Evolutionary conservation across 2,888 invertebrate species (phyloP).

Genomic region (Volucella inanis): DNA sequence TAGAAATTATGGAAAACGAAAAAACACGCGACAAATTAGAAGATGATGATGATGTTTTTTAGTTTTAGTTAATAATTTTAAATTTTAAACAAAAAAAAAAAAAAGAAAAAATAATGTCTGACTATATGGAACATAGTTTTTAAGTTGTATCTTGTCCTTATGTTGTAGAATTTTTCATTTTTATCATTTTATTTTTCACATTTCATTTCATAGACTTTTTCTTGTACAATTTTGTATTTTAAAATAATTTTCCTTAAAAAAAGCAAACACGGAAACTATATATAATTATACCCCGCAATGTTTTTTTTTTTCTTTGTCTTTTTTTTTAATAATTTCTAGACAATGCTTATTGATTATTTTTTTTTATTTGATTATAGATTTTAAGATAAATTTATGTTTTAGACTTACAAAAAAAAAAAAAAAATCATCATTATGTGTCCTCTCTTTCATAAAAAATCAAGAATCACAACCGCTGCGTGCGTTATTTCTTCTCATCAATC

Average conservation of each 20-base stretch:
- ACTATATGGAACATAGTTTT: conserved; percentile 66
- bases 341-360: conserved; percentile 27
- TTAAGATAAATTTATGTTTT: conserved; percentile 32
- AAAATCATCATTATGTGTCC: conserved; percentile 53
- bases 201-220: conserved; percentile 60
- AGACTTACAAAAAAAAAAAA: not conserved
- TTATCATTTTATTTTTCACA: conserved; percentile 21
- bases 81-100: conserved; percentile 74
- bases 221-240: conserved; percentile 69
- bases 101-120: conserved; percentile 69
- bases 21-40: conserved; percentile 31
- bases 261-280: conserved; percentile 20
- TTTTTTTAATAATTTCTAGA: conserved; percentile 6
- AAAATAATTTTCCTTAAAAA: conserved; percentile 28
- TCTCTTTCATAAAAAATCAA: conserved; percentile 17
- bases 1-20: conserved; percentile 28
- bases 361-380: not conserved
- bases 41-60: conserved; percentile 31
- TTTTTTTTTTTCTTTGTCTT: conserved; percentile 34
- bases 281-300: conserved; percentile 27
- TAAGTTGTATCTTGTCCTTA: conserved; percentile 68
- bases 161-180: conserved; percentile 30
- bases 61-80: conserved; percentile 76
- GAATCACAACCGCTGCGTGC: conserved; percentile 29
- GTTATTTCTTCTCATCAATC: conserved; percentile 44